These are phyloP conservation scores for Pollenia angustigena DNA, from an alignment of 2,888 invertebrate genomes.

Conservation along the genomic window DNA sequence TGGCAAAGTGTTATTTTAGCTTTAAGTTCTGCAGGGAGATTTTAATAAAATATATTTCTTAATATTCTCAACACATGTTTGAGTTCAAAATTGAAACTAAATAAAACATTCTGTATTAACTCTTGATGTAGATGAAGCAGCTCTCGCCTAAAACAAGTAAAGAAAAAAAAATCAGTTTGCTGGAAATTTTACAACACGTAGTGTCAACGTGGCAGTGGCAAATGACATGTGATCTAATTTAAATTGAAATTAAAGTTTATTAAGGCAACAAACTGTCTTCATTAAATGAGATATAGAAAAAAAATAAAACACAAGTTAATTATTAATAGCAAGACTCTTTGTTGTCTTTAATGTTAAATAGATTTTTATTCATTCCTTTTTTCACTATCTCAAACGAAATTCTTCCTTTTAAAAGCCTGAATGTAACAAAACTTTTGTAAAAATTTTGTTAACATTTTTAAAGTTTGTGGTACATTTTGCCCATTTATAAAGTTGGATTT, in stretches of 20 bases:
- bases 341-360: background rate
- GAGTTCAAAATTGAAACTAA: conserved; percentile 58
- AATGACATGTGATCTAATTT: conserved; percentile 49
- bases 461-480: background rate
- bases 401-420: too few relatives aligned
- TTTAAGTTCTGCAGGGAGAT: too few relatives aligned
- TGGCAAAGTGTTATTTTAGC: too few relatives aligned
- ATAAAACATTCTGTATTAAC: conserved; percentile 35
- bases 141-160: conserved; percentile 1
- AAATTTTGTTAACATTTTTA: background rate
- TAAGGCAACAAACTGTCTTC: background rate
- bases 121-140: background rate
- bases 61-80: conserved; percentile 61
- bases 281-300: background rate
- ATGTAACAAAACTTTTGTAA: background rate
- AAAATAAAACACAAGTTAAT: background rate
- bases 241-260: conserved; percentile 50
- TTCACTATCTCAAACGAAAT: too few relatives aligned
- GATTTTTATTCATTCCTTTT: background rate
- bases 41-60: conserved; percentile 7
- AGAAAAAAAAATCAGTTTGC: conserved; percentile 11
- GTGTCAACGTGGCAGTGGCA: conserved; percentile 53
- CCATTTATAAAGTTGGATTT: background rate
- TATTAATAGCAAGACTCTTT: background rate
- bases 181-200: conserved; percentile 49